phyloP scores from a whole-genome alignment of 1,140 invertebrate species.

The Choristoneura fumiferana region DNA sequence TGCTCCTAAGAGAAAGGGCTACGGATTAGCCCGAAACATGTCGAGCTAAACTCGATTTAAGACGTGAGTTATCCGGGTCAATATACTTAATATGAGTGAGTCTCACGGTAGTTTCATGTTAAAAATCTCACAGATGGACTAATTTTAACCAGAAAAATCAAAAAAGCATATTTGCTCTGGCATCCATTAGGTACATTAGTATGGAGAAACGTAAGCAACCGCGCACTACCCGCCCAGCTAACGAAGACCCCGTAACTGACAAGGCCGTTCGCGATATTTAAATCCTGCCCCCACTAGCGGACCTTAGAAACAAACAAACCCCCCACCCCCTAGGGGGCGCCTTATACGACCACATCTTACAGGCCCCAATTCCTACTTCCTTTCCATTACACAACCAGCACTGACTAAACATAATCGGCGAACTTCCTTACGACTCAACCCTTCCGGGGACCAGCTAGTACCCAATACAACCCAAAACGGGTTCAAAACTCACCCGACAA shows the following conservation, averaged over 20 bases:
- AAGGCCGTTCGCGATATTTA: conserved; percentile 65
- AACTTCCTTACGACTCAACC: conserved; percentile 77
- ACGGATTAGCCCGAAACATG: too few relatives aligned
- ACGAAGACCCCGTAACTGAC: conserved; percentile 66
- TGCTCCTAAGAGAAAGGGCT: too few relatives aligned
- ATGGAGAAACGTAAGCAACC: too few relatives aligned
- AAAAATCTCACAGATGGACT: too few relatives aligned
- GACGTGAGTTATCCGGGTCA: too few relatives aligned
- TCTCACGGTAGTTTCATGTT: too few relatives aligned
- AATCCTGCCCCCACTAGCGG: conserved; percentile 69
- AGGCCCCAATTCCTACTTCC: conserved; percentile 76
- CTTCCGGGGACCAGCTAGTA: conserved; percentile 64
- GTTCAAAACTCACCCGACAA: conserved; percentile 27
- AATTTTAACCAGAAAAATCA: too few relatives aligned
- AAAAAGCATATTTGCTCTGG: too few relatives aligned
- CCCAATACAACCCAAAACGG: conserved; percentile 27
- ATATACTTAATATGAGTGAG: too few relatives aligned
- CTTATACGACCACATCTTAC: conserved; percentile 76
- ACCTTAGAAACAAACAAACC: conserved; percentile 74
- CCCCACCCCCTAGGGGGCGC: conserved; percentile 35
- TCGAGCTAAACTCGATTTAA: too few relatives aligned
- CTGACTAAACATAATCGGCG: conserved; percentile 77
- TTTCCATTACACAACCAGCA: conserved; percentile 74
- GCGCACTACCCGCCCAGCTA: conserved; percentile 33
- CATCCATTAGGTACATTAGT: too few relatives aligned